These are phyloP conservation scores for Dioctria linearis DNA, from an alignment of 2,888 invertebrate species.

Conservation along the genomic window DNA sequence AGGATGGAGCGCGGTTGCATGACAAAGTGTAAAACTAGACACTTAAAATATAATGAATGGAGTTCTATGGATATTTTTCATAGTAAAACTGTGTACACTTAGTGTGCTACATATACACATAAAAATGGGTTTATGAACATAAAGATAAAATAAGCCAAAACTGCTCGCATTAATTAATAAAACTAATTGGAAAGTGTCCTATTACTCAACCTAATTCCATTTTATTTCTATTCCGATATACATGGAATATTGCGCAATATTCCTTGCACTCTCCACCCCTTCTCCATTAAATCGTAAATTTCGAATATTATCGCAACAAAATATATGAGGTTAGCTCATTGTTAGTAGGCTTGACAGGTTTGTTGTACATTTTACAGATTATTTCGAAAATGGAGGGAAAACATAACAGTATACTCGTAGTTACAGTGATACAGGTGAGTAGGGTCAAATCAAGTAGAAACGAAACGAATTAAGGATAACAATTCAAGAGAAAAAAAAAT, in stretches of 20 bases:
- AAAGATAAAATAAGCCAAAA: not conserved
- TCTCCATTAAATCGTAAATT: conserved; percentile 10
- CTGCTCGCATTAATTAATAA: conserved; percentile 7
- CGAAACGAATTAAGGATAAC: not conserved
- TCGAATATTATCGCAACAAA: conserved; percentile 12
- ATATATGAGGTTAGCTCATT: conserved; percentile 7
- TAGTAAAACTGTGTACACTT: too few relatives aligned
- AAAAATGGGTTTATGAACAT: too few relatives aligned
- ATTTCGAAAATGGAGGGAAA: not conserved
- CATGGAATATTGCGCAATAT: not conserved
- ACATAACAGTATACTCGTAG: not conserved
- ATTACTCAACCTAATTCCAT: too few relatives aligned
- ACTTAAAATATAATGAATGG: too few relatives aligned
- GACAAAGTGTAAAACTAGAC: too few relatives aligned
- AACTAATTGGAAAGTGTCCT: not conserved
- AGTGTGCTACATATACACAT: too few relatives aligned
- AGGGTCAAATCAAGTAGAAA: conserved; percentile 29
- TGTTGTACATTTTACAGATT: not conserved
- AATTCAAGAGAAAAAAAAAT: conserved; percentile 13
- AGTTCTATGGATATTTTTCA: too few relatives aligned
- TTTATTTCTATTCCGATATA: not conserved
- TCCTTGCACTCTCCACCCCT: not conserved
- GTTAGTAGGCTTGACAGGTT: not conserved
- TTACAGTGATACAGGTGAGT: conserved; percentile 28
- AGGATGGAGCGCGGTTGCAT: too few relatives aligned